These are phyloP conservation scores for Eupithecia subumbrata DNA, from an alignment of 2,888 invertebrate genomes.

Conservation along the genomic window DNA sequence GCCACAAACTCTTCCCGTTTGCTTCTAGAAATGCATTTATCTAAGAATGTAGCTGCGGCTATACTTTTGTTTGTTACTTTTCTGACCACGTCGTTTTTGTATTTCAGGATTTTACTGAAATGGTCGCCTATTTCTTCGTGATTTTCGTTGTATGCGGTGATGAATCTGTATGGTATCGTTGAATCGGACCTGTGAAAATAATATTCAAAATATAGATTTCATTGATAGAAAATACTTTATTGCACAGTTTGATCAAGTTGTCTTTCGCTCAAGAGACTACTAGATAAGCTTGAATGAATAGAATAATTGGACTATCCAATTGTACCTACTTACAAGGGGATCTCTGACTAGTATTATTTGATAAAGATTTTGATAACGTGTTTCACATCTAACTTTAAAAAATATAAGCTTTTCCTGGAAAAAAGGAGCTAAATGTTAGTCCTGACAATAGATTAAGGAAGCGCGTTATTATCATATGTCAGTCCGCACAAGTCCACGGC, in stretches of 20 bases:
- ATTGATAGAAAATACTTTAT: too few relatives aligned
- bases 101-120: constrained; percentile 55
- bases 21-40: constrained; percentile 64
- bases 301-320: too few relatives aligned
- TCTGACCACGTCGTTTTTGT: constrained; percentile 51
- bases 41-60: constrained; percentile 67
- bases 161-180: constrained; percentile 60
- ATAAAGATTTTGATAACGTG: too few relatives aligned
- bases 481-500: too few relatives aligned
- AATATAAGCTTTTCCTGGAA: too few relatives aligned
- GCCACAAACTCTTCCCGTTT: constrained; percentile 60
- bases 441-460: too few relatives aligned
- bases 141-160: constrained; percentile 56
- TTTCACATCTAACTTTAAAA: too few relatives aligned
- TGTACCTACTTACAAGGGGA: too few relatives aligned
- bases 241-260: neutral
- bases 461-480: too few relatives aligned
- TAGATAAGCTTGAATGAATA: neutral
- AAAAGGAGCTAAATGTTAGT: too few relatives aligned
- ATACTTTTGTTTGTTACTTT: constrained; percentile 59
- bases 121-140: constrained; percentile 54
- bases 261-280: neutral
- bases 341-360: too few relatives aligned
- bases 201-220: neutral
- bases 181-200: constrained; percentile 48